Evolutionary conservation across 2,888 invertebrate genomes (phyloP), one percentile per base, ranked within the genome.

Genomic region (Eupithecia inturbata): DNA sequence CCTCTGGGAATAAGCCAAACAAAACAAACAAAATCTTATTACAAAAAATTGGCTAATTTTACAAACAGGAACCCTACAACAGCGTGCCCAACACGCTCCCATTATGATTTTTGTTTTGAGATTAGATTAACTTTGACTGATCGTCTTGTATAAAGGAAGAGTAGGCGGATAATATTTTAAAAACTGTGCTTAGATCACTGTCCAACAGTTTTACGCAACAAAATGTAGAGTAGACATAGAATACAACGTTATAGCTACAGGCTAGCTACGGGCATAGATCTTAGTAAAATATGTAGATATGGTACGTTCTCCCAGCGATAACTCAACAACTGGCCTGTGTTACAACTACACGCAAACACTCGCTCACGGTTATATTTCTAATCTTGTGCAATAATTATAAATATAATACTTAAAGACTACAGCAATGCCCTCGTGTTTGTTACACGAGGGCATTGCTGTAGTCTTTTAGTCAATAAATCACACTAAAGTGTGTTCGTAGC

Each of bases 71-170:
- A 31, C 62, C 31, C 31, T 19, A 19, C 19, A 31, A 57, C 12
- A 22, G 57, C 14, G 22, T 26, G 14, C 26, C 57, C 31, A 12
- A 31, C 62, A 31, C 60, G 19, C 62, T 31, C 62, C 0, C 19
- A 31, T 22, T 16, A 28, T 31, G 62, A 31, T 62, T 62, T 31
- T 62, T 31, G 62, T 62, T 31, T 31, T 28, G 22, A 68, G 57
- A 57, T 36, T 26, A 33, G 33, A 68, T 57, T 36, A 68, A 22
- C 28, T 57, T 57, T 68, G 68, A 68, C 14, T 49, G 26, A 67
- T 67, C 31, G 62, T 31, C 62, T 62, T 33, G 33, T n/a, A 0
- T 53, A 53, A 28, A 22, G 5, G 31, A 31, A 12, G n/a, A 53
- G 33, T 67, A 6, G 31, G 49, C n/a, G n/a, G 33, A 31, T 49